Evolutionary conservation across 2,888 invertebrate genomes (phyloP).

Genomic region (Brassicogethes aeneus): DNA sequence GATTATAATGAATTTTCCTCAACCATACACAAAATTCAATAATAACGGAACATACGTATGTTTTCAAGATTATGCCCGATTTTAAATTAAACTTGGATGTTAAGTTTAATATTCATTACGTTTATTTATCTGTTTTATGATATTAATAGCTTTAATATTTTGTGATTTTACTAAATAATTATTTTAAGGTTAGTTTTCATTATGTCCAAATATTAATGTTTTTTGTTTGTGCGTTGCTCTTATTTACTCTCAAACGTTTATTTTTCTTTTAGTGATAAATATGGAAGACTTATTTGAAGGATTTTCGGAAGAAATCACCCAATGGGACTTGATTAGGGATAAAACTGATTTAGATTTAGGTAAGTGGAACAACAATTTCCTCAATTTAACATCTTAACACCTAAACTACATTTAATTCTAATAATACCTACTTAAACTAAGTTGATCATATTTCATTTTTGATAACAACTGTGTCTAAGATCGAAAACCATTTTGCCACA

Average conservation of each 20-base stretch:
- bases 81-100: neutral
- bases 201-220: slow-evolving; percentile 5
- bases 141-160: slow-evolving; percentile 11
- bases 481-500: neutral
- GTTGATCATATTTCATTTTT: neutral
- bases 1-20: neutral
- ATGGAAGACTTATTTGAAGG: slow-evolving; percentile 10
- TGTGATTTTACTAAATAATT: slow-evolving; percentile 10
- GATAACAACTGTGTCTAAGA: neutral
- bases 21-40: neutral
- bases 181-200: slow-evolving; percentile 11
- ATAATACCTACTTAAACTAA: no score
- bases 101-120: neutral
- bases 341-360: slow-evolving; percentile 17
- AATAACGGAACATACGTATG: neutral
- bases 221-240: slow-evolving; percentile 7
- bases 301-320: slow-evolving; percentile 18
- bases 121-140: neutral
- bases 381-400: no score
- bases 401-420: no score
- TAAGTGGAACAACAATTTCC: slow-evolving; percentile 5
- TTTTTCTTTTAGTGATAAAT: slow-evolving; percentile 6
- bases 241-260: slow-evolving; percentile 3
- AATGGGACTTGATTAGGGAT: slow-evolving; percentile 18
- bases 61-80: neutral